Evolutionary conservation across 2,888 invertebrate genomes (phyloP).

Genomic region (Platycnemis pennipes): DNA sequence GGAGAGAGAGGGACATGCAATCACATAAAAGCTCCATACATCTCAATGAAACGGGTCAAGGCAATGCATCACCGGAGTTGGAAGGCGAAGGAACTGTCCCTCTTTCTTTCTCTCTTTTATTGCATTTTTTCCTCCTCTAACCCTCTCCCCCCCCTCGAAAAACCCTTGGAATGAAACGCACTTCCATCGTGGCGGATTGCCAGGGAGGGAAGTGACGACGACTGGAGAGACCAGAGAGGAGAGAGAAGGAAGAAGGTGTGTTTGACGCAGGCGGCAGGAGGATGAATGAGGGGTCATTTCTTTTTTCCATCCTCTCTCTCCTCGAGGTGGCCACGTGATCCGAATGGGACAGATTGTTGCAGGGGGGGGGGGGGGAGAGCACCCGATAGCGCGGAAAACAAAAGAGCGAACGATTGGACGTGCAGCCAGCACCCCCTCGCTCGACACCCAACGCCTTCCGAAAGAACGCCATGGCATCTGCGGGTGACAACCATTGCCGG

Average conservation of each 20-base stretch:
- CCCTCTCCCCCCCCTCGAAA: no score
- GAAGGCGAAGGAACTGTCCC: neutral
- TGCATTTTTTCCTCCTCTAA: no score
- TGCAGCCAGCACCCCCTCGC: neutral
- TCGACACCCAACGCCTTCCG: neutral
- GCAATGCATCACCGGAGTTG: neutral
- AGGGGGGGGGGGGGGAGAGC: no score
- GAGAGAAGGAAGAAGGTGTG: neutral
- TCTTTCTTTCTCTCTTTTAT: no score
- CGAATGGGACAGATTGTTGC: neutral
- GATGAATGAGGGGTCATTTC: neutral
- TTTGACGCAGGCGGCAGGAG: no score
- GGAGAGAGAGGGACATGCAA: no score
- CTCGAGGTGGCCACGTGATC: neutral
- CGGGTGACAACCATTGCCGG: neutral
- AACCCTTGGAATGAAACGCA: neutral
- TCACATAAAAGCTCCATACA: no score
- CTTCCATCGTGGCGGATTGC: neutral
- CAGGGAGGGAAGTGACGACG: neutral
- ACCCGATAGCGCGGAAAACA: neutral
- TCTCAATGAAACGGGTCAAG: no score
- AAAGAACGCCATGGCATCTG: neutral
- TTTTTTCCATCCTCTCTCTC: neutral
- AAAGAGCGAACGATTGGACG: neutral
- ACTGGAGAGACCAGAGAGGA: neutral